Base-by-base conservation (phyloP, 2,113 vertebrate species). In the Tenrec ecaudatus region DNA sequence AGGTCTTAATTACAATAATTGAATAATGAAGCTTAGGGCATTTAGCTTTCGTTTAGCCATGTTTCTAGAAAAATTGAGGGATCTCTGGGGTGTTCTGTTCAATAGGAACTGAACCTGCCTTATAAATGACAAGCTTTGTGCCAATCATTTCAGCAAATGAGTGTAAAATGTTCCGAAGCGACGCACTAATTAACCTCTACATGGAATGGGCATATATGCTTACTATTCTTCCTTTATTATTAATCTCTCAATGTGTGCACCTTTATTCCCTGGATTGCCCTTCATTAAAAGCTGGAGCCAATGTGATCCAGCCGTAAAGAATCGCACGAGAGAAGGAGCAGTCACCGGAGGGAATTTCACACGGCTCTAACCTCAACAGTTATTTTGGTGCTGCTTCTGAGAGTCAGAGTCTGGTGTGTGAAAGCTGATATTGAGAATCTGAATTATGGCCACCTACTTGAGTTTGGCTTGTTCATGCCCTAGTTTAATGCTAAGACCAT, bases 401-500 rank as follows among this genome's bases (percentile, higher is more conserved):
- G 25, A 36, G 16, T 60, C 53, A 29, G 64, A 38, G 3, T 23
- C 9, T 22, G 36, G 8, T 6, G 20, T 82, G 10, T 33, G 23
- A 62, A 19, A 73, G 27, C 29, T 68, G n/a, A 94, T 57, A 68
- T 47, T 36, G 33, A 31, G 58, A 36, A 14, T 88, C 62, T n/a
- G 43, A 92, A 23, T 75, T 64, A 22, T 2, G 66, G 80, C 16
- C 86, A 66, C 76, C 7, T 75, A 66, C 20, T 73, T 85, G 78
- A 27, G 4, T 58, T 83, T 83, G 16, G 1, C 57, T 57, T 78
- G 77, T 84, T 82, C 23, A 8, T 75, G 3, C 76, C 76, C 69
- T 38, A 87, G 68, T 87, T 93, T 86, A 79, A 86, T 43, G 36
- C 11, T 57, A 89, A 80, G n/a, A 66, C 69, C 89, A 75, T 85